These are phyloP conservation scores for Rotaria magnacalcarata DNA, from an alignment of 2,888 invertebrate species.

Conservation along the genomic window DNA sequence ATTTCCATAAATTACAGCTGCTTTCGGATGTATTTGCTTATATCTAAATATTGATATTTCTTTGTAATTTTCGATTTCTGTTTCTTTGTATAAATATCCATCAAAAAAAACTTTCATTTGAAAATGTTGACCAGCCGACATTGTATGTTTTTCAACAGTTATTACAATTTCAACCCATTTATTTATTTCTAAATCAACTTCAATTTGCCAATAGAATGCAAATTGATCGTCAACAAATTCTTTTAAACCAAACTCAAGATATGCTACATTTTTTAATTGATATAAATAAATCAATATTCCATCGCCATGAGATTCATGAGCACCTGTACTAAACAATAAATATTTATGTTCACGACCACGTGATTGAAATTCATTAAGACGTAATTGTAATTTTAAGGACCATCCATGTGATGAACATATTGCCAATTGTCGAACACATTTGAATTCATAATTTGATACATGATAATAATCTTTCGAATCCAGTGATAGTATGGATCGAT, in stretches of 20 bases:
- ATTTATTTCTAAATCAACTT: constrained; percentile 5
- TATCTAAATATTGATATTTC: constrained; percentile 19
- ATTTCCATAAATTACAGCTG: not conserved
- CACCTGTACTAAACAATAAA: constrained; percentile 19
- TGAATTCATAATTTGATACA: not conserved
- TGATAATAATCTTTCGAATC: not conserved
- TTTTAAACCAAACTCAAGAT: constrained; percentile 27
- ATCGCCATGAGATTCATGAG: constrained; percentile 28
- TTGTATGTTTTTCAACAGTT: not conserved
- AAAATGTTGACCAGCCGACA: not conserved
- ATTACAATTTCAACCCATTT: not conserved
- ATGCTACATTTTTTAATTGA: not conserved
- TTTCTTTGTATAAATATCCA: constrained; percentile 21
- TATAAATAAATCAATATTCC: not conserved
- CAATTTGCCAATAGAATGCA: constrained; percentile 8
- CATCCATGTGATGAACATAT: constrained; percentile 14
- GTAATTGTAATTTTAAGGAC: not conserved
- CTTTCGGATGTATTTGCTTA: not conserved
- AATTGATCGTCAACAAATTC: constrained; percentile 13
- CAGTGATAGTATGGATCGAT: not conserved
- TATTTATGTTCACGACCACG: not conserved
- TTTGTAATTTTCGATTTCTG: not conserved
- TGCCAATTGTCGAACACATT: not conserved
- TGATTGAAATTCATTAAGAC: not conserved
- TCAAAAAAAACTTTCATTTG: not conserved